phyloP scores from a whole-genome alignment of 2,888 invertebrate species.

The Drosophila parthenogenetica region DNA sequence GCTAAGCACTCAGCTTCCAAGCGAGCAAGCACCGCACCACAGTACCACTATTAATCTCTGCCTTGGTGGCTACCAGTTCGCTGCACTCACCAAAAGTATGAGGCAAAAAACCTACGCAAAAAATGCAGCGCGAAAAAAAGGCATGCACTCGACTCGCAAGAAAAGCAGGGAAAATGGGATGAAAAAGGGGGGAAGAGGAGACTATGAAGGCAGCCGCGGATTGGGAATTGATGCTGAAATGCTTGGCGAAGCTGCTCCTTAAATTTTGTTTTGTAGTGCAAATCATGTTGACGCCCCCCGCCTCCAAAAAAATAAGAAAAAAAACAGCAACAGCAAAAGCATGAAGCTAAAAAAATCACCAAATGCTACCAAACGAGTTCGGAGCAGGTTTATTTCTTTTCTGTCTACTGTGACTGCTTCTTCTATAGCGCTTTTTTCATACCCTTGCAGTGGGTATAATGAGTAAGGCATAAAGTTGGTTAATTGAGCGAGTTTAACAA shows the following conservation, averaged over 20 bases:
- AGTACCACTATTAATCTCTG: conserved; percentile 66
- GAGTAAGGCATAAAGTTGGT: too few relatives aligned
- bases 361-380: conserved; percentile 77
- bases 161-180: background rate
- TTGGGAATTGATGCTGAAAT: conserved; percentile 33
- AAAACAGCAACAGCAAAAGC: conserved; percentile 14
- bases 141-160: conserved; percentile 30
- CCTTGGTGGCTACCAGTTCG: conserved; percentile 72
- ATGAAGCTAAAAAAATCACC: conserved; percentile 29
- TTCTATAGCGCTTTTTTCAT: conserved; percentile 11
- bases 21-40: conserved; percentile 21
- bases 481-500: too few relatives aligned
- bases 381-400: conserved; percentile 62
- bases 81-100: conserved; percentile 56
- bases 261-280: conserved; percentile 76
- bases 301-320: conserved; percentile 21
- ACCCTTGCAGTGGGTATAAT: too few relatives aligned
- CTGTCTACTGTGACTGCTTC: conserved; percentile 2
- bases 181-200: background rate
- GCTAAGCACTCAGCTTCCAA: conserved; percentile 38
- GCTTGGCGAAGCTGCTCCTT: conserved; percentile 67
- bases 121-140: conserved; percentile 81
- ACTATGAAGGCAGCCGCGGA: background rate
- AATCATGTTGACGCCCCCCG: conserved; percentile 73
- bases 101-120: conserved; percentile 65